These are phyloP conservation scores for Tragulus kanchil DNA, from an alignment of 2,113 vertebrate genomes.

Conservation along the genomic window DNA sequence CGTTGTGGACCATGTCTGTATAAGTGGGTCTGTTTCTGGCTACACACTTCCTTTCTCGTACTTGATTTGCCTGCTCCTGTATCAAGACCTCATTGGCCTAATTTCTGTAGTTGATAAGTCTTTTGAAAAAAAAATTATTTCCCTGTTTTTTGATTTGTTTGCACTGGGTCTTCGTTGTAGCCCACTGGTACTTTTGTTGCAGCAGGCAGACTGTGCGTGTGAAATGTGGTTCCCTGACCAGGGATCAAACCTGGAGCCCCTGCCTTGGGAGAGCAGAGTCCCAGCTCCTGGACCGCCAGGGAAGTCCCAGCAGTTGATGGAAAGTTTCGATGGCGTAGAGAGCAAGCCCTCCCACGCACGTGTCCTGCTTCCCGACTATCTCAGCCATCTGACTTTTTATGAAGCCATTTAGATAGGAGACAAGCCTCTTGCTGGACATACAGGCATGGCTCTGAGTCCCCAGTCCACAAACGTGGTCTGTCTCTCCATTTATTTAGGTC, in stretches of 20 bases:
- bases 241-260: not conserved
- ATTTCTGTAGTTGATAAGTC: not conserved
- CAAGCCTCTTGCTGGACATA: not conserved
- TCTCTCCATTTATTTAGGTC: not conserved
- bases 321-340: not conserved
- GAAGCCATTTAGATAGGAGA: not conserved
- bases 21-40: not conserved
- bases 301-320: not conserved
- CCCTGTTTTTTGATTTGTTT: too few relatives aligned
- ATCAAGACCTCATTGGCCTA: not conserved
- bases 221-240: not conserved
- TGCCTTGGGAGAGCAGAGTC: not conserved
- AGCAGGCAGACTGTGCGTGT: not conserved
- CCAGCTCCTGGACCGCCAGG: not conserved
- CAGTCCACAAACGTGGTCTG: not conserved
- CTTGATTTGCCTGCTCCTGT: not conserved
- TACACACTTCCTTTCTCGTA: not conserved
- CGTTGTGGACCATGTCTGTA: rapidly evolving
- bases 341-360: not conserved
- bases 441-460: not conserved
- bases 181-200: not conserved
- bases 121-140: not conserved
- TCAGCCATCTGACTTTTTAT: not conserved
- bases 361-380: not conserved
- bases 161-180: not conserved